phyloP scores from a whole-genome alignment of 2,888 invertebrate species.

The Agapostemon virescens region DNA sequence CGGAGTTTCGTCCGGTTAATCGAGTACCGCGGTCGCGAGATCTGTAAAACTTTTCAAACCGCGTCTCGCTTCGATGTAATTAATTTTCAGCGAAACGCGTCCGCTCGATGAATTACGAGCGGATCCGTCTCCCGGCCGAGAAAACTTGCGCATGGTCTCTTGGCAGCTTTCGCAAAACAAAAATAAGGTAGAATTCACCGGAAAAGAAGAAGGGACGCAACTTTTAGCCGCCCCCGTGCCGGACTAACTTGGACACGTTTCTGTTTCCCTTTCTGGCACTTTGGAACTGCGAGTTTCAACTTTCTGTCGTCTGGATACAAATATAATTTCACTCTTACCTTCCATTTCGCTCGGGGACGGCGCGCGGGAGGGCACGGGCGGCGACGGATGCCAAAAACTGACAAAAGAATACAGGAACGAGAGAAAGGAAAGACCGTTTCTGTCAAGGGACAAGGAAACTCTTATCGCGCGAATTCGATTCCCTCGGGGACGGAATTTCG shows the following conservation, averaged over 20 bases:
- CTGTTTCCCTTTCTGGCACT: conserved; percentile 1
- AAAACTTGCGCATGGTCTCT: background rate
- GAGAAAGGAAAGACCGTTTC: background rate
- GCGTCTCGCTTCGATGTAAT: background rate
- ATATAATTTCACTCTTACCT: conserved; percentile 44
- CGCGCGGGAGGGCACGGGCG: background rate
- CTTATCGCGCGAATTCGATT: conserved; percentile 13
- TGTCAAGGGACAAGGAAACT: conserved; percentile 1
- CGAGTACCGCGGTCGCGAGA: background rate
- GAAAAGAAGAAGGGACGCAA: background rate
- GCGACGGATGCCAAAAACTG: background rate
- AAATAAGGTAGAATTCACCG: background rate
- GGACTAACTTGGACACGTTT: conserved; percentile 12
- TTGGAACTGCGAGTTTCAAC: conserved; percentile 5
- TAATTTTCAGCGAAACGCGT: background rate
- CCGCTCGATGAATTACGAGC: conserved; percentile 25
- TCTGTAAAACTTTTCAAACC: background rate
- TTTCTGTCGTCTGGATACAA: conserved; percentile 26
- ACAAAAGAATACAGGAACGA: background rate
- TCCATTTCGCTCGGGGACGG: background rate
- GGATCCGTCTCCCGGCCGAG: no score
- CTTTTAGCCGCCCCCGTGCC: conserved; percentile 10
- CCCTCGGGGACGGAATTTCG: background rate
- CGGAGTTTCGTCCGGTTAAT: conserved; percentile 21
- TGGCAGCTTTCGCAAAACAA: background rate